These are phyloP conservation scores for Okamejei kenojei DNA, from an alignment of 2,797 vertebrate genomes.

Conservation along the genomic window DNA sequence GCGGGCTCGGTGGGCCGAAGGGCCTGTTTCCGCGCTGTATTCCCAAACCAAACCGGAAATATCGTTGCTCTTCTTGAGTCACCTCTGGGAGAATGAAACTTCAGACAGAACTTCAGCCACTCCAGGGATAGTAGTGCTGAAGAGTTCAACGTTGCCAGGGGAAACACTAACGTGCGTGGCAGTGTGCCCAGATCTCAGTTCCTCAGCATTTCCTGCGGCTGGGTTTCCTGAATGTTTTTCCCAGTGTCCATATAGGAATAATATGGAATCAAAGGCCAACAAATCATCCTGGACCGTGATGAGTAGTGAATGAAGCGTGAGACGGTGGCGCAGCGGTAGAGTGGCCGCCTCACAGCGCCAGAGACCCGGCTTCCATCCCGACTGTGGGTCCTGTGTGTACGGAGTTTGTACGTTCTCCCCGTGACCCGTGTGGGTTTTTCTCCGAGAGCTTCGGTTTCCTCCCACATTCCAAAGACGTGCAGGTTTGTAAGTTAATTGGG, in stretches of 20 bases:
- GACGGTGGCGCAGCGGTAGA: no score
- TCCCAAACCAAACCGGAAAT: neutral
- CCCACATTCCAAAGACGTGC: no score
- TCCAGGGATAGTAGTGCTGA: neutral
- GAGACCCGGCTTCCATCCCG: no score
- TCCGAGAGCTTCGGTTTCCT: no score
- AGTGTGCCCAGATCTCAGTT: neutral
- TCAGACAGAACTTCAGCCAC: neutral
- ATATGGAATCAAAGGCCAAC: neutral
- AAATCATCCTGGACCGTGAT: neutral
- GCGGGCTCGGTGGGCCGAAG: no score
- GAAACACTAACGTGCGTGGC: neutral
- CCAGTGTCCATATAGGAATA: neutral
- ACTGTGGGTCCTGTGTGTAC: no score
- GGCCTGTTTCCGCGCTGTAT: no score
- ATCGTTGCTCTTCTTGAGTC: neutral
- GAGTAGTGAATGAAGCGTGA: neutral
- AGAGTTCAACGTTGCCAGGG: neutral
- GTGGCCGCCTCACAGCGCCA: no score
- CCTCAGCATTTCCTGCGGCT: neutral
- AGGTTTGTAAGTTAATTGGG: no score
- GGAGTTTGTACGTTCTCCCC: no score
- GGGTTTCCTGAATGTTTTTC: constrained; percentile 14
- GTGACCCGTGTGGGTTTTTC: no score
- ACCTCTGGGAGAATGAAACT: neutral